Evolutionary conservation across 2,797 vertebrate genomes (phyloP), one percentile per base, ranked within the genome.

Genomic region (Artibeus lituratus): DNA sequence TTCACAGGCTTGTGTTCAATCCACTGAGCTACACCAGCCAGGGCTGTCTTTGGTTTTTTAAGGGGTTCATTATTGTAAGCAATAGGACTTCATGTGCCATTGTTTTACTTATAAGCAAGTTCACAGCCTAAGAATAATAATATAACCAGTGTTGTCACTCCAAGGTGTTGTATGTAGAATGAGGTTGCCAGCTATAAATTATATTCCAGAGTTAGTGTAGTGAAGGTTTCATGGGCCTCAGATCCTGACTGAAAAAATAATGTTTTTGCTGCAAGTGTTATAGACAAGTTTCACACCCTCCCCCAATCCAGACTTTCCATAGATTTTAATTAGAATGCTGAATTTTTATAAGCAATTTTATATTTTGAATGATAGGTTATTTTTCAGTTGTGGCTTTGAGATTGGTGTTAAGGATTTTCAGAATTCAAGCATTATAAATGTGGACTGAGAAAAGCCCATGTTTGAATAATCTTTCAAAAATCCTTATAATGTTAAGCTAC

Each of bases 391-490:
- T 85, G 88, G 19, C 19, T 94, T 97, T 95, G 49, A 94, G 77
- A 87, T 95, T 87, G 59, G 77, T 57, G 22, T 87, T 94, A 62
- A 62, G 37, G 21, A 91, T 91, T 55, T 49, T 87, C 37, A 76
- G 51, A 77, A 37, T 95, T 87, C 81, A 91, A 49, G 72, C 16
- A 10, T 77, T 90, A 69, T 92, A 92, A 93, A 87, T 95, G 65
- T 88, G 90, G 85, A 69, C 55, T 14, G 37, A 84, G 39, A 73
- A 93, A 95, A 76, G 22, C 44, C 78, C 44, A 69, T 42, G 81
- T 76, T 94, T 95, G 92, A 94, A 96, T 87, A 92, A 84, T 85
- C 80, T 92, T 93, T 15, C 26, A 93, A 81, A 70, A 91, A 97
- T 95, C 78, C 47, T 80, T 91, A 91, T 70, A 85, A 12, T 78